Conservation (phyloP, 2,113 vertebrate genomes). For the Charadrius vociferus region DNA sequence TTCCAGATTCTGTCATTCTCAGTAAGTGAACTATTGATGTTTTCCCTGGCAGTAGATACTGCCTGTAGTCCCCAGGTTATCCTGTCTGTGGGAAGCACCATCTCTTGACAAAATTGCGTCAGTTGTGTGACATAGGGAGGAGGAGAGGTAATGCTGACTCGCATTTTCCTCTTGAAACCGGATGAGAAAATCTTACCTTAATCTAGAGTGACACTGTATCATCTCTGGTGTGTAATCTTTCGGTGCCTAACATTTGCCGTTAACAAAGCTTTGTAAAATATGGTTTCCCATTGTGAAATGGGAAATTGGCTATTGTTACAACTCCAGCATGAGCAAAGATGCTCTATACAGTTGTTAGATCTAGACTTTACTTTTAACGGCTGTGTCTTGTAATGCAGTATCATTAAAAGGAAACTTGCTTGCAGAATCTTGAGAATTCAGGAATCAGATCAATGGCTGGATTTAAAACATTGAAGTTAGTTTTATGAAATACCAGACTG, state of each 20-base stretch:
- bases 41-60: background rate
- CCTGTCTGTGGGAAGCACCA: background rate
- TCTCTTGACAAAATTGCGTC: background rate
- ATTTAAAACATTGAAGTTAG: background rate
- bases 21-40: background rate
- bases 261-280: background rate
- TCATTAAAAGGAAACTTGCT: background rate
- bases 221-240: background rate
- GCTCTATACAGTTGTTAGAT: background rate
- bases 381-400: background rate
- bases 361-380: background rate
- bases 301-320: background rate
- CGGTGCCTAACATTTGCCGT: background rate
- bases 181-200: background rate
- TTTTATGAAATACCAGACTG: background rate
- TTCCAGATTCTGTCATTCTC: background rate
- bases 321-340: background rate
- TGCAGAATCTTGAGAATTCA: background rate
- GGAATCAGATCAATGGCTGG: background rate
- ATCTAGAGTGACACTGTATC: background rate
- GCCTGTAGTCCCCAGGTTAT: background rate
- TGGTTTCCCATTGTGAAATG: background rate
- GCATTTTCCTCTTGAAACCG: background rate
- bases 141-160: background rate
- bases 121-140: background rate